Evolutionary conservation across 2,113 vertebrate species (phyloP).

Genomic region (Alethe diademata): DNA sequence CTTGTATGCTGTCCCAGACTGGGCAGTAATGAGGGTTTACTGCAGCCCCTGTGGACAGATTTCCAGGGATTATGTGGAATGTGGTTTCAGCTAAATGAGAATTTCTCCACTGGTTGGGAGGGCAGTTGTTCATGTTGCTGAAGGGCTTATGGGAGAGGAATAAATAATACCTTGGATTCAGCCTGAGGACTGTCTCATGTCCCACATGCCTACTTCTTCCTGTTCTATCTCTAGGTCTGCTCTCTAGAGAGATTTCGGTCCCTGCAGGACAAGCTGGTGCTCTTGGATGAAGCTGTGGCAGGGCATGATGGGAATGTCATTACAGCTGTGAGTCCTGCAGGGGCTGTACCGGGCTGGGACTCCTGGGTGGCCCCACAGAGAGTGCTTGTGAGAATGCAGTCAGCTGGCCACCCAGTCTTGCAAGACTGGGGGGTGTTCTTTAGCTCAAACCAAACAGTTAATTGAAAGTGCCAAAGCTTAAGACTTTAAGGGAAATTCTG

Average conservation of each 20-base stretch:
- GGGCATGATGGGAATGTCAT: constrained; percentile 92
- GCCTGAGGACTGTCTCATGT: not conserved
- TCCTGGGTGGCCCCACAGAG: not conserved
- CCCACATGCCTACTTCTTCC: not conserved
- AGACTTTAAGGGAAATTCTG: not conserved
- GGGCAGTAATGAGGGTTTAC: not conserved
- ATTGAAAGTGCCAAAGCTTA: not conserved
- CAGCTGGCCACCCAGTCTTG: not conserved
- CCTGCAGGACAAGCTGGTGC: constrained; percentile 88
- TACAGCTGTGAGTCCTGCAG: constrained; percentile 81
- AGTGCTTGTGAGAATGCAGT: not conserved
- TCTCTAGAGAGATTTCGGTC: constrained; percentile 91
- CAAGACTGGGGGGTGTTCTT: not conserved
- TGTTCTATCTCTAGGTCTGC: constrained; percentile 69
- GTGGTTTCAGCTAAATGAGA: not conserved
- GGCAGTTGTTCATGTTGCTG: not conserved
- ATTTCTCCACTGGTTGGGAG: not conserved
- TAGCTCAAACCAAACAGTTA: not conserved
- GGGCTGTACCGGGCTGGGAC: not conserved
- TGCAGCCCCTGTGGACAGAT: not conserved
- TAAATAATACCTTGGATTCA: not conserved
- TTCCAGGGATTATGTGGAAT: not conserved
- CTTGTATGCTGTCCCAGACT: not conserved
- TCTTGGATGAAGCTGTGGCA: constrained; percentile 87
- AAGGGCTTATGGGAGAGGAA: not conserved